Evolutionary conservation across 2,888 invertebrate genomes (phyloP), one percentile per base, ranked within the genome.

Genomic region (Elysia crispata): DNA sequence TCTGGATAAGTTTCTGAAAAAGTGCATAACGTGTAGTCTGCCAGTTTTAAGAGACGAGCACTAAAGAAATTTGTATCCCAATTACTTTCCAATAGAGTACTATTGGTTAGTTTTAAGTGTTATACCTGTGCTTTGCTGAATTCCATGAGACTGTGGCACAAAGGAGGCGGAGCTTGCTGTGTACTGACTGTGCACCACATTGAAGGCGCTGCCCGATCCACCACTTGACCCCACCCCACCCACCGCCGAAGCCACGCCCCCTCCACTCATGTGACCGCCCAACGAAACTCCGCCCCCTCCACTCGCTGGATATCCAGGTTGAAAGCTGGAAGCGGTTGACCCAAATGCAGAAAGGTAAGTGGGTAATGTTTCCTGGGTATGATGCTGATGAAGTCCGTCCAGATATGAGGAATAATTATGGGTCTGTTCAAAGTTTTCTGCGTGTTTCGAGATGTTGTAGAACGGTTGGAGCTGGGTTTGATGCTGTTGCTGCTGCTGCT

Each of bases 201-300:
- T 89, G 79, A 90, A 90, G 5, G 90, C 90, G 82, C 89, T 89
- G 49, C 88, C 87, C 60, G 57, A 57, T 50, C 77, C 77, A 20
- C 3, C 41, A 41, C 31, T 18, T 11, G 69, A 11, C n/a, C 30
- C 57, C 5, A 67, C 60, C 25, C 75, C 79, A 0, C 50, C 23
- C 5, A 23, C 13, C 0, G 62, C 28, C 8, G 23, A 30, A n/a
- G 75, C 23, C 18, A 33, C 49, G 8, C 33, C 33, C 6, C 74
- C 62, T 20, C 72, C 73, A 11, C 41, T 11, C 41, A 11, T 41
- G 41, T 33, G 25, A 1, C 67, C 54, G 28, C 66, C 33, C 67
- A 73, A 30, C 1, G 83, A 67, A 25, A 76, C 72, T 15, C 69
- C 73, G 25, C 67, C 66, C 60, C 80, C 66, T n/a, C 72, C 28